Base-by-base conservation (phyloP, 2,888 invertebrate species). In the Chrysopilus asiliformis region DNA sequence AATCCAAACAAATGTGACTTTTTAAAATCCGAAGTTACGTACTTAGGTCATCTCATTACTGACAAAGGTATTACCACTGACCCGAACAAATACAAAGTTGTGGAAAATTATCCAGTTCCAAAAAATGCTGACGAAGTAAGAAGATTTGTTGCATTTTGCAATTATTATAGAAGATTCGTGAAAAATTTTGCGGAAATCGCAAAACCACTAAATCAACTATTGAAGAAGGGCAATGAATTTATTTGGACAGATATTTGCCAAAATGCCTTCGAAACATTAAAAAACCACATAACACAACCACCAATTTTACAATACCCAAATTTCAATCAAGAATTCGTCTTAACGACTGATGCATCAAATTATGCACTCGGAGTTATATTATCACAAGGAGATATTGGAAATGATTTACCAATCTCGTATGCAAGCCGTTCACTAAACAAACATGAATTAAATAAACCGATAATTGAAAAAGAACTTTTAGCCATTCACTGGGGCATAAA, bases 131-230 rank as follows among this genome's bases (percentile, higher is more conserved):
- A 47, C 19, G 42, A 45, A 38, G 20, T 33, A 2, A 39, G 42
- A 32, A 15, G 44, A 32, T 49, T 48, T 27, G 29, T 47, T 4
- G 49, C 46, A 7, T 46, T 48, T 31, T 47, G 39, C 16, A 46
- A 45, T 32, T 48, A 46, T 34, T 49, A 47, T 24, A 42, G 45
- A 26, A 29, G 43, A 20, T 47, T 45, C 34, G 44, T 48, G 29
- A 40, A 16, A 33, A 45, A 48, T 20, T 48, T 49, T 42, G 46
- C 49, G 9, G 39, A 45, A 8, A 45, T 47, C n/a, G 43, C 41
- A 24, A 34, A 41, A 36, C 36, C 36, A 15, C 27, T 47, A 13
- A 46, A 42, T 27, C 13, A 32, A 4, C 28, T 49, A 5, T 36
- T 43, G 24, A 45, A 43, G 25, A 47, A 48, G 36, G 42, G 41